These are phyloP conservation scores for Calonectris borealis DNA, from an alignment of 2,113 vertebrate species.

Conservation along the genomic window DNA sequence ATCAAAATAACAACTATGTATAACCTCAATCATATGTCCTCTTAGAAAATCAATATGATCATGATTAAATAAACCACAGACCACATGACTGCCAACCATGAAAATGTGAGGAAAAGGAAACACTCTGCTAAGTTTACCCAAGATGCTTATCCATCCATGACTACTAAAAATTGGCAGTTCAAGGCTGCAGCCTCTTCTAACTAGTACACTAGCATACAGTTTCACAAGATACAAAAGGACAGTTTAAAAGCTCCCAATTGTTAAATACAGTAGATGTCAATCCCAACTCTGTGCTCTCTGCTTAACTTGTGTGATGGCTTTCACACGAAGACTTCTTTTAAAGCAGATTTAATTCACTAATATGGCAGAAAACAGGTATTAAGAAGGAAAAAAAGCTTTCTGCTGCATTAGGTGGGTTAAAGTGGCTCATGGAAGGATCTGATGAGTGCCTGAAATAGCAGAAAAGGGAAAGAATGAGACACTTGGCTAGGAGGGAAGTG, in stretches of 20 bases:
- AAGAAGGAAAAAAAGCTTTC: not conserved
- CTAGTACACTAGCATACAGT: not conserved
- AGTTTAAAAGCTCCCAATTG: not conserved
- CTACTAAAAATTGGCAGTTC: not conserved
- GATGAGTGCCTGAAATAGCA: not conserved
- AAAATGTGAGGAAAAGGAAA: not conserved
- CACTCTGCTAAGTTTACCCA: not conserved
- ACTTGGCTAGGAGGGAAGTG: not conserved
- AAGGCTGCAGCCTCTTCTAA: not conserved
- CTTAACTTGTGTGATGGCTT: not conserved
- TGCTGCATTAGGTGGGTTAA: not conserved
- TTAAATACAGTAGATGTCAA: not conserved
- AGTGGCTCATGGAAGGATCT: not conserved
- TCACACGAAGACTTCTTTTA: not conserved
- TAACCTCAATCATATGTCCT: not conserved
- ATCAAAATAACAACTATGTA: not conserved
- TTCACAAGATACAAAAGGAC: not conserved
- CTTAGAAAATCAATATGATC: not conserved
- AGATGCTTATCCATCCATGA: not conserved
- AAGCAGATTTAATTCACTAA: not conserved
- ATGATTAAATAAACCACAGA: not conserved
- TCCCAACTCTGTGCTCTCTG: not conserved
- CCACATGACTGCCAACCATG: not conserved
- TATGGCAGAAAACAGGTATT: not conserved
- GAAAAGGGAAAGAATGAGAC: not conserved